Evolutionary conservation across 1,140 invertebrate species (phyloP).

Genomic region (Pseudomyrmex flavicornis): DNA sequence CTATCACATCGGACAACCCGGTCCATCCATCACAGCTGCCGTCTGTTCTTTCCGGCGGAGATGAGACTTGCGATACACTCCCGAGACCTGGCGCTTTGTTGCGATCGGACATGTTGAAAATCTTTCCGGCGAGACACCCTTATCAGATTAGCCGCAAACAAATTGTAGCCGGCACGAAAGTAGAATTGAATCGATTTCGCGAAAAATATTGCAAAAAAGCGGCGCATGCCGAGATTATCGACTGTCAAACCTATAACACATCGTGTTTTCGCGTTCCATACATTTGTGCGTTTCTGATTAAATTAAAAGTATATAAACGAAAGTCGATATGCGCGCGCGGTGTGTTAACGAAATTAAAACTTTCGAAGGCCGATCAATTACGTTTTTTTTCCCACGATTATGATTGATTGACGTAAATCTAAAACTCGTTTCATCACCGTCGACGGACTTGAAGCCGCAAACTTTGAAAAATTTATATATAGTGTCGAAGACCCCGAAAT

Average conservation of each 20-base stretch:
- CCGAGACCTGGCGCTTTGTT: not conserved
- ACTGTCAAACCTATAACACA: conserved; percentile 16
- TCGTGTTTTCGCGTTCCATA: not conserved
- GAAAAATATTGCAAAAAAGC: conserved; percentile 2
- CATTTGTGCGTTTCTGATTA: conserved; percentile 1
- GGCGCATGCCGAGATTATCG: not conserved
- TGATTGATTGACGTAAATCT: conserved; percentile 67
- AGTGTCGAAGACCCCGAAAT: no score
- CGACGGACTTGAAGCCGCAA: conserved; percentile 38
- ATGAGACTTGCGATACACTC: conserved; percentile 38
- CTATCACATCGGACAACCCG: conserved; percentile 52
- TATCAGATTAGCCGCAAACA: conserved; percentile 55
- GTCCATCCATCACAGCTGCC: conserved; percentile 59
- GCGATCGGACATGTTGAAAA: conserved; percentile 32
- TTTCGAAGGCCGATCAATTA: conserved; percentile 41
- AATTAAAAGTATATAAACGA: conserved; percentile 6
- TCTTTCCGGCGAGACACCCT: conserved; percentile 44
- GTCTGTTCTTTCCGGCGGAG: conserved; percentile 35
- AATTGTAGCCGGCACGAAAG: conserved; percentile 28
- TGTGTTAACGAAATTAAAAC: conserved; percentile 49
- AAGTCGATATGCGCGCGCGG: not conserved
- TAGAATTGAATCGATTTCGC: conserved; percentile 32
- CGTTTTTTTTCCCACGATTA: conserved; percentile 42
- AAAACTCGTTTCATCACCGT: conserved; percentile 69
- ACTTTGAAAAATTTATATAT: conserved; percentile 31